phyloP scores from a whole-genome alignment of 2,797 vertebrate genomes.

The Schizopygopsis pylzovi region DNA sequence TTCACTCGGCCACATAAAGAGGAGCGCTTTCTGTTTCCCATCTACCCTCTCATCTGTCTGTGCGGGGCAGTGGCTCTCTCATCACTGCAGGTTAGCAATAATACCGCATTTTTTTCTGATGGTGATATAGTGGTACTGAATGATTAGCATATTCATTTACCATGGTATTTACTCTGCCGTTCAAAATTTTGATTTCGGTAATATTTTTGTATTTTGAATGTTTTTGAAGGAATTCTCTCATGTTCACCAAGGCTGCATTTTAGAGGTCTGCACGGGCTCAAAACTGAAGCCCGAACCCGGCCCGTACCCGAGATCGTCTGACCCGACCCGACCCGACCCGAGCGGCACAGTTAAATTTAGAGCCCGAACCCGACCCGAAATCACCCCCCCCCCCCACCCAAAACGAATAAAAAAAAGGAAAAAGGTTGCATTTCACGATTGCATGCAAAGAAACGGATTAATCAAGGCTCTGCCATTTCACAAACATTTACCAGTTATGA shows the following conservation, averaged over 20 bases:
- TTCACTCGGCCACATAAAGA: slow-evolving; percentile 96
- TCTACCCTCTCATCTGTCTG: slow-evolving; percentile 96
- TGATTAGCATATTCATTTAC: background rate
- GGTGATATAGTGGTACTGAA: background rate
- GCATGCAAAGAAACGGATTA: too few species aligned
- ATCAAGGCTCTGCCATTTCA: too few species aligned
- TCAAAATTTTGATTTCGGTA: background rate
- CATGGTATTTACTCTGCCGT: background rate
- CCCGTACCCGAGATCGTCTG: too few species aligned
- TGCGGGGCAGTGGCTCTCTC: slow-evolving; percentile 92
- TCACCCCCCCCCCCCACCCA: too few species aligned
- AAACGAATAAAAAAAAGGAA: too few species aligned
- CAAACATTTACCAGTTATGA: too few species aligned
- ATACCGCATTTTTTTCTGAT: background rate
- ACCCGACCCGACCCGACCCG: too few species aligned
- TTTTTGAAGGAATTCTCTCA: background rate
- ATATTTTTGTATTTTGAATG: background rate
- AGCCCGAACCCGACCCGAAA: too few species aligned
- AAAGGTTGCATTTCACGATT: too few species aligned
- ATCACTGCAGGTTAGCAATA: slow-evolving; percentile 87
- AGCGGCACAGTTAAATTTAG: too few species aligned
- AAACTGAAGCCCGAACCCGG: too few species aligned
- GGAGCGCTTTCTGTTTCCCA: slow-evolving; percentile 95
- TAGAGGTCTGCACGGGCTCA: too few species aligned
- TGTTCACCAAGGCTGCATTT: background rate